These are phyloP conservation scores for Catagonus wagneri DNA, from an alignment of 2,113 vertebrate species.

Conservation along the genomic window DNA sequence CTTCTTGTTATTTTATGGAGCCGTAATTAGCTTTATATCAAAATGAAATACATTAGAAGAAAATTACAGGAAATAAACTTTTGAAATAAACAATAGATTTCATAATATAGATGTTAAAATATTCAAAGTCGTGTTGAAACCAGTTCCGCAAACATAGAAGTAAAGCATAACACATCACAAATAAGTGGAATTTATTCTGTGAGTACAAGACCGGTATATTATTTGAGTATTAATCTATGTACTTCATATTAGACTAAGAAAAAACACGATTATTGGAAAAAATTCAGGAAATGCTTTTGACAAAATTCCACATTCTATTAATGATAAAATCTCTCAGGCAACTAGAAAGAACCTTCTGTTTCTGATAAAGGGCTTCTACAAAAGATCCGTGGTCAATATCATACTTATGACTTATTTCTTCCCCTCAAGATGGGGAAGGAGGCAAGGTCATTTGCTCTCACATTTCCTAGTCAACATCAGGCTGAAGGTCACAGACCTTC, in stretches of 20 bases:
- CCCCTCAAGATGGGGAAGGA: neutral
- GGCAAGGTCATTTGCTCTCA: neutral
- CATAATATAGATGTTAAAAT: neutral
- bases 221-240: neutral
- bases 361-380: neutral
- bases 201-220: neutral
- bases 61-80: no score
- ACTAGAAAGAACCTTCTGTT: neutral
- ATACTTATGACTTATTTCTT: neutral
- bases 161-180: neutral
- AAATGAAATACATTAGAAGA: neutral
- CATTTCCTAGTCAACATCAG: neutral
- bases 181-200: neutral
- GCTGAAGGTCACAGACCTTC: neutral
- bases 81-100: no score
- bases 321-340: neutral
- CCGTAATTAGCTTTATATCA: neutral
- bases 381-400: neutral
- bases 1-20: neutral
- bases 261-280: neutral
- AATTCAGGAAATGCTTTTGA: neutral
- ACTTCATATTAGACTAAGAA: neutral
- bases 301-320: neutral
- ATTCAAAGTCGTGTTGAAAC: neutral
- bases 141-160: neutral